Evolutionary conservation across 1,140 invertebrate genomes (phyloP), one percentile per base, ranked within the genome.

Genomic region (Antheraea mylitta): DNA sequence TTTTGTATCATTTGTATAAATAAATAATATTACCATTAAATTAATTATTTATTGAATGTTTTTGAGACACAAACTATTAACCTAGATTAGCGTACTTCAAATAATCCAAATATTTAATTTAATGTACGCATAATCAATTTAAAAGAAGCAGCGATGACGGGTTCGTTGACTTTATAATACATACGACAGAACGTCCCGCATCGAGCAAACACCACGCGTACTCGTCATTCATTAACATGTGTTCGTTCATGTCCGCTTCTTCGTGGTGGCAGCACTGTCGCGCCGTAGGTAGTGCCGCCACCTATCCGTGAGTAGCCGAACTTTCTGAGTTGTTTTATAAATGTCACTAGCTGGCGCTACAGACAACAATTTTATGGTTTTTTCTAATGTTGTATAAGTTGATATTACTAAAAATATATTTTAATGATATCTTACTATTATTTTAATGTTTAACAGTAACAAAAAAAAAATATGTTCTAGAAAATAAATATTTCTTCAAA

Each of bases 91-190:
- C 9, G n/a, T 45, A 9, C 64, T 6, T 37, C 18, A 59, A 66
- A 37, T 59, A 66, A 36, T 58, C 13, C n/a, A 30, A n/a, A 36
- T 59, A 19, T 37, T 66, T 37, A 13, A 4, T 16, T 18, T 18
- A 66, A 66, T 66, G 11, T 53, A 53, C 45, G 59, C n/a, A 58
- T 58, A 66, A 66, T 72, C 38, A 66, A 58, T 65, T 67, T n/a
- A 60, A 37, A 73, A 65, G 59, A 58, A 69, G 73, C 69, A 68
- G 75, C 78, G 81, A 85, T 79, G 80, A 80, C 70, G 79, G 74
- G 89, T 86, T 89, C 87, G 79, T 89, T 89, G 87, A 89, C 84
- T 79, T 77, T 42, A 42, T 78, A 60, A 70, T 82, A 82, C 79
- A 85, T 87, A 86, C 82, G 81, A 70, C 76, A 70, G 80, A 76